Percentiles rank a stretch among this genome's conserved stretches.
These are phyloP conservation scores for Netelia melanura DNA, from an alignment of 2,888 invertebrate genomes.

Conservation along the genomic window DNA sequence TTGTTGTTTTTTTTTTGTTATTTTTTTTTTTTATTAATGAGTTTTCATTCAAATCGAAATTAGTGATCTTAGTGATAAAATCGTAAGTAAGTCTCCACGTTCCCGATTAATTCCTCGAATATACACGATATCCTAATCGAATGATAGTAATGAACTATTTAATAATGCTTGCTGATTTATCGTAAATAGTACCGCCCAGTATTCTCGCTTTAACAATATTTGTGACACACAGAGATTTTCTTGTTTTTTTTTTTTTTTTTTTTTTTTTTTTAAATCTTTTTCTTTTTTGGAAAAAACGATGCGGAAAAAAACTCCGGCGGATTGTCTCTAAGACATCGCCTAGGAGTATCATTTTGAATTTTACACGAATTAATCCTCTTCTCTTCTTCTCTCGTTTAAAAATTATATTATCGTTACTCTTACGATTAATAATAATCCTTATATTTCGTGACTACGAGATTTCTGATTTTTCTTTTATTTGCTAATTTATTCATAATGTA, in stretches of 20 bases:
- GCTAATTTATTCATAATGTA: slow-evolving; percentile 44
- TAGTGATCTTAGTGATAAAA: slow-evolving; percentile 41
- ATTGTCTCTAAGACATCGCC: slow-evolving; percentile 44
- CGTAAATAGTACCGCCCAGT: slow-evolving; percentile 53
- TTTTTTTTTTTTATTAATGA: slow-evolving; percentile 10
- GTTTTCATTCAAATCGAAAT: slow-evolving; percentile 32
- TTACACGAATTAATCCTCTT: slow-evolving; percentile 43
- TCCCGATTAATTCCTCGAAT: slow-evolving; percentile 46
- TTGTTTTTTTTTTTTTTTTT: slow-evolving; percentile 22
- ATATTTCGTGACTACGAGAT: slow-evolving; percentile 38
- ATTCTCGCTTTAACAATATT: slow-evolving; percentile 60
- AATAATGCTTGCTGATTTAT: slow-evolving; percentile 31
- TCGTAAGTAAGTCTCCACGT: slow-evolving; percentile 53
- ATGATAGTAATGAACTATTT: slow-evolving; percentile 54
- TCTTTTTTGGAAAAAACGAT: slow-evolving; percentile 35
- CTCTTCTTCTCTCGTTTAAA: slow-evolving; percentile 23
- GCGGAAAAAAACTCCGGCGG: slow-evolving; percentile 45
- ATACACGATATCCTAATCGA: slow-evolving; percentile 53
- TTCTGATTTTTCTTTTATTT: background rate
- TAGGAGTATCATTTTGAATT: slow-evolving; percentile 31
- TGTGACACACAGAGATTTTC: slow-evolving; percentile 63
- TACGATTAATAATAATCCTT: slow-evolving; percentile 38
- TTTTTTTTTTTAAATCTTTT: slow-evolving; percentile 2
- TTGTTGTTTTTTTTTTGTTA: slow-evolving; percentile 21
- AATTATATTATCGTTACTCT: slow-evolving; percentile 36